phyloP scores from a whole-genome alignment of 2,113 vertebrate genomes.

The Delphinapterus leucas region DNA sequence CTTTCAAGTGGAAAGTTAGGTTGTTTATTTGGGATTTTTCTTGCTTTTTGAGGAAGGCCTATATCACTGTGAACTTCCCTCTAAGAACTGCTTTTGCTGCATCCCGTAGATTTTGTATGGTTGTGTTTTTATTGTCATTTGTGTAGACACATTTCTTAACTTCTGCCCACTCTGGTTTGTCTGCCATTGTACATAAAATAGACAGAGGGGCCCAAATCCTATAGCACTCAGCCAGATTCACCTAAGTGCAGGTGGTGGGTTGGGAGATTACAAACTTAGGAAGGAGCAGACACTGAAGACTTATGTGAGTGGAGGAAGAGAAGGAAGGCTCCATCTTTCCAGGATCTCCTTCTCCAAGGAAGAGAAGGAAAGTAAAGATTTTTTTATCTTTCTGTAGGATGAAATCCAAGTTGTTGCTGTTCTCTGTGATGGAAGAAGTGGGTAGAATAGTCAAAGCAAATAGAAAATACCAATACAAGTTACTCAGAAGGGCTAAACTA shows the following conservation, averaged over 20 bases:
- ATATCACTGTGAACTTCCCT: too few species aligned
- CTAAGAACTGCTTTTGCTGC: too few species aligned
- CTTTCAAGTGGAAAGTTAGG: too few species aligned
- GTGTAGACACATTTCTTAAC: neutral
- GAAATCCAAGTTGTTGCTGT: neutral
- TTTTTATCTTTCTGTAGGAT: neutral
- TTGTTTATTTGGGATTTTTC: too few species aligned
- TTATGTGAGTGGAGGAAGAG: neutral
- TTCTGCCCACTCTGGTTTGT: neutral
- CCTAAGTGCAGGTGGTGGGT: too few species aligned
- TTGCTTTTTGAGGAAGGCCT: too few species aligned
- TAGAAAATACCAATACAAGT: neutral
- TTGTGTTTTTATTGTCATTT: too few species aligned
- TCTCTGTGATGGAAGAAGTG: neutral
- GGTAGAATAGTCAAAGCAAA: slow-evolving; percentile 3
- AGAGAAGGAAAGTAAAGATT: neutral
- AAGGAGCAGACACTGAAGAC: neutral
- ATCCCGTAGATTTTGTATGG: too few species aligned
- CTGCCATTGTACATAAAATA: neutral
- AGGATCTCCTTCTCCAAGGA: neutral
- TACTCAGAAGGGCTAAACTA: neutral
- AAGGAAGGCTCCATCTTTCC: neutral
- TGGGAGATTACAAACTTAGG: neutral
- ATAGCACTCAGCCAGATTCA: neutral
- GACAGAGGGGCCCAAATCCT: neutral